Conservation (phyloP, 23 tunicate species). For the Styela clava region DNA sequence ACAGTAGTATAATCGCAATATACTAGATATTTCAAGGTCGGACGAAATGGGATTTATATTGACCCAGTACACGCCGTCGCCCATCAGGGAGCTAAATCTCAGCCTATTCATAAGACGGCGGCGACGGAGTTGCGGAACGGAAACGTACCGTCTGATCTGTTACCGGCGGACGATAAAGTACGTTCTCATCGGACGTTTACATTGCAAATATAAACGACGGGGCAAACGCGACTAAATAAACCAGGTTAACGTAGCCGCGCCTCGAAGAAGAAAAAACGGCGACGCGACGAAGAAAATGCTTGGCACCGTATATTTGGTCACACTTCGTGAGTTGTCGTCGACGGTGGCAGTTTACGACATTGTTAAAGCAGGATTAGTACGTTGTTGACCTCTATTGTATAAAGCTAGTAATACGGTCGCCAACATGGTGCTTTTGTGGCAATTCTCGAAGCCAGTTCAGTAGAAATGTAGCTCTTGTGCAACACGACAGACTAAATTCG, state of each 20-base stretch:
- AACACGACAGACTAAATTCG: neutral
- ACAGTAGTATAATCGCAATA: too few relatives aligned
- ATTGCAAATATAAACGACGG: neutral
- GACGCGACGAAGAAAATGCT: neutral
- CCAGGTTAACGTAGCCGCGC: neutral
- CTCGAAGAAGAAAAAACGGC: neutral
- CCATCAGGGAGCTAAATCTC: too few relatives aligned
- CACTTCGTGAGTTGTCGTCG: too few relatives aligned
- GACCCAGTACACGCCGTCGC: too few relatives aligned
- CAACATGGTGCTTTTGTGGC: too few relatives aligned
- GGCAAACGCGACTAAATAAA: neutral
- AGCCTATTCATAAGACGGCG: neutral
- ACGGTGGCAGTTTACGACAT: neutral
- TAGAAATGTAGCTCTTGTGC: neutral
- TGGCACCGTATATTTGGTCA: neutral
- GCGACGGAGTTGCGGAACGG: neutral
- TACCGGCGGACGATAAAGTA: conserved; percentile 6
- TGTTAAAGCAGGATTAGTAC: neutral
- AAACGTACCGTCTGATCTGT: conserved; percentile 20
- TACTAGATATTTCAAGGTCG: too few relatives aligned
- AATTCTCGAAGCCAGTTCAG: too few relatives aligned
- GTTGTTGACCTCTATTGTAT: neutral
- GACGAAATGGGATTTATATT: too few relatives aligned
- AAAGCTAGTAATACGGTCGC: too few relatives aligned
- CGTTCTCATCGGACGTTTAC: conserved; percentile 13